phyloP scores from a whole-genome alignment of 2,888 invertebrate genomes.

The Cheilosia pagana region DNA sequence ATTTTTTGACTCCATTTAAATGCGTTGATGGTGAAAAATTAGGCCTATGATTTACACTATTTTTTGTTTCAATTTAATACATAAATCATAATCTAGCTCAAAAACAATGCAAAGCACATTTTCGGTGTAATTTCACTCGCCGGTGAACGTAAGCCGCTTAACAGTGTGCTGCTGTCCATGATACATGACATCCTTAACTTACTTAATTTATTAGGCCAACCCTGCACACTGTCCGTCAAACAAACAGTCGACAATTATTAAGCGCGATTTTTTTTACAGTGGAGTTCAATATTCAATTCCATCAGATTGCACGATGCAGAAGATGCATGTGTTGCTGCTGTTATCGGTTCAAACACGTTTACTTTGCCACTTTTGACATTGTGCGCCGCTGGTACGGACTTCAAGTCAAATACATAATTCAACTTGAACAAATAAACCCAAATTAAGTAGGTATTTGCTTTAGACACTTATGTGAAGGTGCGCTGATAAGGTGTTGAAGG shows the following conservation, averaged over 20 bases:
- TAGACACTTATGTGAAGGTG: not conserved
- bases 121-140: not conserved
- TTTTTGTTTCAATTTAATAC: not conserved
- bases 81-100: constrained; percentile 12
- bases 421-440: not conserved
- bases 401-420: not conserved
- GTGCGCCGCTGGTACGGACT: not conserved
- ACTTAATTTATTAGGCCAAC: not conserved
- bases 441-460: too few relatives aligned
- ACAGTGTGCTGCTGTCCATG: not conserved
- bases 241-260: not conserved
- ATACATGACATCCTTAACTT: not conserved
- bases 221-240: too few relatives aligned
- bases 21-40: not conserved
- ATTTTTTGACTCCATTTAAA: not conserved
- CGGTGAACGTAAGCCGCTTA: constrained; percentile 18
- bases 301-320: not conserved
- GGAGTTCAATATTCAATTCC: constrained; percentile 14
- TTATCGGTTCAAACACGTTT: not conserved
- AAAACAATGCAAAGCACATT: not conserved
- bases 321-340: constrained; percentile 1
- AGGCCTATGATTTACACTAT: constrained; percentile 16
- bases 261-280: not conserved
- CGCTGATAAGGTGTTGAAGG: not conserved
- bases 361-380: constrained; percentile 1